Base-by-base conservation (phyloP, 2,113 vertebrate species). In the Sebastes schlegelii region DNA sequence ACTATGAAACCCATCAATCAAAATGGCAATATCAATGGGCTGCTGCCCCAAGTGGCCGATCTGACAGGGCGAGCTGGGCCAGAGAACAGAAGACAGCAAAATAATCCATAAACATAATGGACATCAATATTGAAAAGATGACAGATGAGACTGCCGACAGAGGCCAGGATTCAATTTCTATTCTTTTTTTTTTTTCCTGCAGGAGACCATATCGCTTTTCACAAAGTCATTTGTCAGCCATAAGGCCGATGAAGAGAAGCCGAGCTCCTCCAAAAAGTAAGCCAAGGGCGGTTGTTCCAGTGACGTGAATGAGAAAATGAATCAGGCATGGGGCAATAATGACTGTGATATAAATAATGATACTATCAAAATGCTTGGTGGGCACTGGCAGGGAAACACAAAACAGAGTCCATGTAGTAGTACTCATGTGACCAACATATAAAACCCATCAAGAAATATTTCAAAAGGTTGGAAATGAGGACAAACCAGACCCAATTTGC, bases 71-170 rank as follows among this genome's bases (percentile, higher is more conserved):
- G 78, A 88, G 82, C 80, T 0, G 78, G 80, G 83, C 89, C 69
- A 85, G 76, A 80, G 86, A 85, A 86, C 79, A 86, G 79, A 88
- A 89, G 90, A 85, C 77, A 66, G 85, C 74, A 77, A 81, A 92
- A 90, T 89, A 88, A 93, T 92, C 92, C 86, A 92, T 91, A 93
- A 90, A 90, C 88, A 90, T 92, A 92, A 93, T 90, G 88, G 92
- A 89, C 88, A 90, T 92, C 89, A 90, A 91, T 93, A 94, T 92
- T 88, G 86, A 94, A 89, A 92, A 92, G 89, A 94, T 94, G 92
- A 94, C 91, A 89, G 89, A 94, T 94, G 93, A 92, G 86, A 86
- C 89, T 81, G 87, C 66, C 60, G 74, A 87, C 83, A 83, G 78
- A 89, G 80, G 85, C 85, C 79, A 43, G 85, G 89, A 93, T 94